These are phyloP conservation scores for Camelus dromedarius DNA, from an alignment of 2,113 vertebrate species.

Conservation along the genomic window DNA sequence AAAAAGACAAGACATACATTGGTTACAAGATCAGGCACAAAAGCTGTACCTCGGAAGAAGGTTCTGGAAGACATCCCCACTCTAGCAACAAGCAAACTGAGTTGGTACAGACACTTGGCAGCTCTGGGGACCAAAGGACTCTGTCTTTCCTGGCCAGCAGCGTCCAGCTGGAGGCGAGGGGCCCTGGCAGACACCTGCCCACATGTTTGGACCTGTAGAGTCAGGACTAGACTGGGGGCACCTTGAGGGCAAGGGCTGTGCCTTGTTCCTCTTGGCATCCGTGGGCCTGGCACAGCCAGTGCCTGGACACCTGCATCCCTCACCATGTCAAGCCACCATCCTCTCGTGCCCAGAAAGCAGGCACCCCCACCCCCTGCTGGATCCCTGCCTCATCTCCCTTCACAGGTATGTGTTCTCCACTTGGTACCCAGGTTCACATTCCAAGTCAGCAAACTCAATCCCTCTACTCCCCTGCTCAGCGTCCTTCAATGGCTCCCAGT, in stretches of 20 bases:
- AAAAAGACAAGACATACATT: neutral
- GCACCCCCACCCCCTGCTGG: accelerated
- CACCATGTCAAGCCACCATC: neutral
- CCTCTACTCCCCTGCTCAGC: neutral
- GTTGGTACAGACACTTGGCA: neutral
- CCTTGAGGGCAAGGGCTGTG: neutral
- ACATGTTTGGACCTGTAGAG: accelerated
- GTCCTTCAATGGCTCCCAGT: neutral
- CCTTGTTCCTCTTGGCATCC: accelerated
- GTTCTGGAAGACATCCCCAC: neutral
- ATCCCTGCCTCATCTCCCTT: neutral
- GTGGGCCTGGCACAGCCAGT: accelerated
- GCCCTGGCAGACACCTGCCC: accelerated
- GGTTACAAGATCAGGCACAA: conserved; percentile 34
- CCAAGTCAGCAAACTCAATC: accelerated
- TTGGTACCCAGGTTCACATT: accelerated
- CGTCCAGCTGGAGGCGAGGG: neutral
- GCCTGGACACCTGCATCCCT: neutral
- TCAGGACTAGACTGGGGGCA: neutral
- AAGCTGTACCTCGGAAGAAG: neutral
- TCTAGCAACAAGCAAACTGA: neutral
- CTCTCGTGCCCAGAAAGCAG: neutral
- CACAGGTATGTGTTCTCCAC: accelerated
- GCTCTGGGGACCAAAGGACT: neutral
- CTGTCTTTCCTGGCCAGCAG: accelerated